These are phyloP conservation scores for Halocynthia roretzi DNA, from an alignment of 23 tunicate genomes.

Conservation along the genomic window DNA sequence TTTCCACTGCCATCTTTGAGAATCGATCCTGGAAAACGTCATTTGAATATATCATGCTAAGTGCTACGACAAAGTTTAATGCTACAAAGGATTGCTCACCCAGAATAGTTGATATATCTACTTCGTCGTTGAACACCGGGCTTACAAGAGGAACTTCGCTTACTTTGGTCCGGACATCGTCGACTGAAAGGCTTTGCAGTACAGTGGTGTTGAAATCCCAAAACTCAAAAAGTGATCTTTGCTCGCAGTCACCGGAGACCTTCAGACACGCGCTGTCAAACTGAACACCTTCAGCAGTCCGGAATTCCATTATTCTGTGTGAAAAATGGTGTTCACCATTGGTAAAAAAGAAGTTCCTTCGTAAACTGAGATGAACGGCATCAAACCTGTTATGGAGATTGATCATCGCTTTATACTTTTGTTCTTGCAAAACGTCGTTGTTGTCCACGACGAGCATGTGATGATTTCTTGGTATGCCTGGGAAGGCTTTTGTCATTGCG, in stretches of 20 bases:
- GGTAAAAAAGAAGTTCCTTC: too few species aligned
- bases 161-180: not conserved
- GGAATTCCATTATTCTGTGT: too few species aligned
- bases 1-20: slow-evolving; percentile 1
- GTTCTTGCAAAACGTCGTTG: not conserved
- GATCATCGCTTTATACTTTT: not conserved
- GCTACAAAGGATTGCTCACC: not conserved
- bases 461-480: not conserved
- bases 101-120: not conserved
- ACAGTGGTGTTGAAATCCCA: not conserved
- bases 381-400: not conserved
- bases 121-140: slow-evolving; percentile 8
- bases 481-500: not conserved
- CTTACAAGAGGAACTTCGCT: not conserved
- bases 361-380: not conserved
- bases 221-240: slow-evolving; percentile 7
- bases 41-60: too few species aligned
- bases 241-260: not conserved
- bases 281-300: too few species aligned
- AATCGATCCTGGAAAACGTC: slow-evolving; percentile 3
- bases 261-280: not conserved
- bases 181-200: not conserved
- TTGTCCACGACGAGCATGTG: not conserved
- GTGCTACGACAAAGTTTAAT: not conserved
- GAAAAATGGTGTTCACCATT: too few species aligned